Evolutionary conservation across 1,140 invertebrate species (phyloP).

Genomic region (Spodoptera litura): DNA sequence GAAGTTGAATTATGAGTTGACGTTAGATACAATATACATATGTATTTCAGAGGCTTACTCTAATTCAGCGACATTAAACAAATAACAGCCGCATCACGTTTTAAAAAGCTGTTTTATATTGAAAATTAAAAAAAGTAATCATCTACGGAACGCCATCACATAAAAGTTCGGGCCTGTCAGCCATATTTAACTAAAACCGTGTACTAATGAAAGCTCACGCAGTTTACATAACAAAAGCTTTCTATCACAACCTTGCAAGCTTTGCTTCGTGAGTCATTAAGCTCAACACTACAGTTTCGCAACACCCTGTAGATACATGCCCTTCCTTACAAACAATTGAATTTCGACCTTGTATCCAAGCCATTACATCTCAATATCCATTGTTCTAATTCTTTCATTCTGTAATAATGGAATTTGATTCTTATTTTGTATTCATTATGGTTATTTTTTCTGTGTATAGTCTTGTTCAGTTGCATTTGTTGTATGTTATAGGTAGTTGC

Average conservation of each 20-base stretch:
- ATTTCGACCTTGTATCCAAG: conserved; percentile 47
- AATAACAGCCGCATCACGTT: no score
- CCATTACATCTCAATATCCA: conserved; percentile 16
- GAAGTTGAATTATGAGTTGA: no score
- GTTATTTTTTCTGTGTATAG: background rate
- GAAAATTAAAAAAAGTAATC: no score
- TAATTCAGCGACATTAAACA: no score
- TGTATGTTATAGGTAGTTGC: background rate
- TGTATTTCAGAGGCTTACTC: no score
- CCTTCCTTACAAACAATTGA: conserved; percentile 48
- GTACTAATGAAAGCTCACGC: conserved; percentile 39
- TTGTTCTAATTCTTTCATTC: background rate
- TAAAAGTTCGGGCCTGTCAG: background rate
- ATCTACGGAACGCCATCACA: background rate
- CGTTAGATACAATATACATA: no score
- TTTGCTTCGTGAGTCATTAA: conserved; percentile 45
- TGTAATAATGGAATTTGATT: background rate
- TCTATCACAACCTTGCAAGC: conserved; percentile 34
- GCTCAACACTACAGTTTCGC: conserved; percentile 22
- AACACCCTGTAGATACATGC: conserved; percentile 41
- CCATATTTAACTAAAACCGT: background rate
- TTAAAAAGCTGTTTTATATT: no score
- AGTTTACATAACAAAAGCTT: conserved; percentile 43
- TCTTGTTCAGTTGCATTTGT: background rate
- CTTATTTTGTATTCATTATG: background rate